These are phyloP conservation scores for Falcaria lacertinaria DNA, from an alignment of 2,888 invertebrate species.

Conservation along the genomic window DNA sequence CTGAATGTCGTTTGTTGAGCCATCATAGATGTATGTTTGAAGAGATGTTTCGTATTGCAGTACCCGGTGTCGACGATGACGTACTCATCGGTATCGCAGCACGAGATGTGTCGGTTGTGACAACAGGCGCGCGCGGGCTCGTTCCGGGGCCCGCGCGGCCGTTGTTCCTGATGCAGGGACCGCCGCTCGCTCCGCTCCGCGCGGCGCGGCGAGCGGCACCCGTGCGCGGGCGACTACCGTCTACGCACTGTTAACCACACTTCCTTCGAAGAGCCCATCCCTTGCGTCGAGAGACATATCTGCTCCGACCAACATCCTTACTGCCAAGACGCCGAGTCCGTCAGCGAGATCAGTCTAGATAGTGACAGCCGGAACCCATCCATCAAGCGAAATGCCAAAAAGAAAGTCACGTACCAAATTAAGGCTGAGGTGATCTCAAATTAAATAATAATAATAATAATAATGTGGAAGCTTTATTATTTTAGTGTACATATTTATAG, in stretches of 20 bases:
- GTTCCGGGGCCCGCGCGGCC: constrained; percentile 51
- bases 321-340: constrained; percentile 60
- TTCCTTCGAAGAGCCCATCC: constrained; percentile 57
- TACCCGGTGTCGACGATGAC: constrained; percentile 78
- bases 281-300: constrained; percentile 50
- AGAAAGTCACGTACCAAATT: constrained; percentile 66
- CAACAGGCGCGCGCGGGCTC: constrained; percentile 75
- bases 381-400: constrained; percentile 48
- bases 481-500: constrained; percentile 17
- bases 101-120: constrained; percentile 85
- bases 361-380: constrained; percentile 64
- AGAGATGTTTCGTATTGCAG: constrained; percentile 42
- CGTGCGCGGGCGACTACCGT: constrained; percentile 43
- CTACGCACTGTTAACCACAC: constrained; percentile 51
- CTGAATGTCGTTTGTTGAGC: background rate
- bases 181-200: constrained; percentile 52
- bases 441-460: constrained; percentile 25
- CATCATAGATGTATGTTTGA: background rate
- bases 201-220: constrained; percentile 44
- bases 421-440: constrained; percentile 59
- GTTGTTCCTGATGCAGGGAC: constrained; percentile 68
- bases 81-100: constrained; percentile 83
- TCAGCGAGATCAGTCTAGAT: constrained; percentile 67
- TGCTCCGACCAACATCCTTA: constrained; percentile 42
- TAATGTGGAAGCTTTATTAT: constrained; percentile 6